Percentiles rank a stretch among this genome's conserved stretches.
phyloP scores from a whole-genome alignment of 2,797 vertebrate species.

The Clarias pachynema region DNA sequence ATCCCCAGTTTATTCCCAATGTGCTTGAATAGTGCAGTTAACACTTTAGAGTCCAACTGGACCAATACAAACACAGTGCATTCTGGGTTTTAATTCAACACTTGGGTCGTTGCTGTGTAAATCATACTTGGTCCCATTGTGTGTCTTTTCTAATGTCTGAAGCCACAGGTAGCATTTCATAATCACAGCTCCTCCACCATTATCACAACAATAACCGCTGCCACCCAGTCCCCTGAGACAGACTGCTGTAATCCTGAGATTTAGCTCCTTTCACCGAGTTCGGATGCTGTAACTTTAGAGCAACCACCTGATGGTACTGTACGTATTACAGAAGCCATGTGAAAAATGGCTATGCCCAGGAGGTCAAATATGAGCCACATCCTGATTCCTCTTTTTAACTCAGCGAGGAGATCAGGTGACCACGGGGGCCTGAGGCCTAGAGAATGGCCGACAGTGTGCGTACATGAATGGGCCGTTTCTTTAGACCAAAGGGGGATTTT shows the following conservation, averaged over 20 bases:
- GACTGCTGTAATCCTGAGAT: conserved; percentile 39
- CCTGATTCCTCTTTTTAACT: conserved; percentile 43
- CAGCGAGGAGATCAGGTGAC: conserved; percentile 53
- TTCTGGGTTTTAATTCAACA: too few species aligned
- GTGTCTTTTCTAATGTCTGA: neutral
- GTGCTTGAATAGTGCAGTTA: neutral
- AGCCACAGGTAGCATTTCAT: conserved; percentile 9
- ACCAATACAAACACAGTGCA: too few species aligned
- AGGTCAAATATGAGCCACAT: conserved; percentile 45
- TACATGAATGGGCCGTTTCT: conserved; percentile 53
- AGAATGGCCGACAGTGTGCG: conserved; percentile 54
- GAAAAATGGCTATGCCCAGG: conserved; percentile 20
- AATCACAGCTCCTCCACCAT: neutral
- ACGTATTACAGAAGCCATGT: conserved; percentile 36
- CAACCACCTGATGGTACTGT: conserved; percentile 41
- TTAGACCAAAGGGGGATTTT: conserved; percentile 20
- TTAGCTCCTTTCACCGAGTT: conserved; percentile 57
- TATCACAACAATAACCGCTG: conserved; percentile 23
- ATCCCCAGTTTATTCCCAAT: conserved; percentile 1
- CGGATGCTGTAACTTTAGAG: conserved; percentile 59
- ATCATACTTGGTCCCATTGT: conserved; percentile 26
- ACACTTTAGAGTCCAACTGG: too few species aligned
- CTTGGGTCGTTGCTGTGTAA: neutral
- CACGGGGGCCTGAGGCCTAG: neutral
- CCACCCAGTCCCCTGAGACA: conserved; percentile 37